Conservation (phyloP, 2,888 invertebrate species). For the Anthophora plumipes region DNA sequence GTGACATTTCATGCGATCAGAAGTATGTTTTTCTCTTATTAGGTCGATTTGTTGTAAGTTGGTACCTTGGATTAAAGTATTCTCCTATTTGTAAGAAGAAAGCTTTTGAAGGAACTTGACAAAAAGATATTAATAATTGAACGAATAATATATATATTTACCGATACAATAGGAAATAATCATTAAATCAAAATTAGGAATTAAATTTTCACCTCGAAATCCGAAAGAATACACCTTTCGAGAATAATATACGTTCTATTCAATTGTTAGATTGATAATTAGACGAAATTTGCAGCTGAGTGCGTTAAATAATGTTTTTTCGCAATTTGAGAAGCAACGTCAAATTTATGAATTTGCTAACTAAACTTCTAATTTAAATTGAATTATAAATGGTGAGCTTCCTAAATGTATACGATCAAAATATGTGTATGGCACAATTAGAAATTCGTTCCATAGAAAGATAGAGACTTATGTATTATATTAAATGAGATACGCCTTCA, state of each 20-base stretch:
- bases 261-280: conserved; percentile 71
- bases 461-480: background rate
- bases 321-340: conserved; percentile 54
- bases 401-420: conserved; percentile 41
- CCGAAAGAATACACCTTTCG: conserved; percentile 48
- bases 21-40: conserved; percentile 5
- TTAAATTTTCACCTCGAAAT: conserved; percentile 10
- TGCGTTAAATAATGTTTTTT: conserved; percentile 14
- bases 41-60: conserved; percentile 8
- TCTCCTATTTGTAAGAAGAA: too few species aligned
- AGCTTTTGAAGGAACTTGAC: background rate
- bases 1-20: conserved; percentile 23
- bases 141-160: conserved; percentile 13
- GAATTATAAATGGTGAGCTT: conserved; percentile 21
- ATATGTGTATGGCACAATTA: conserved; percentile 2
- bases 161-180: background rate
- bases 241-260: conserved; percentile 42
- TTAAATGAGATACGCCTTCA: conserved; percentile 51
- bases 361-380: background rate
- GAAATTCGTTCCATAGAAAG: background rate
- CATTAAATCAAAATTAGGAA: conserved; percentile 27
- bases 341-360: background rate
- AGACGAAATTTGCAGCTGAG: conserved; percentile 55
- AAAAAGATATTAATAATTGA: background rate
- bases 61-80: background rate